phyloP scores from a whole-genome alignment of 2,888 invertebrate species.

The Folsomia candida region DNA sequence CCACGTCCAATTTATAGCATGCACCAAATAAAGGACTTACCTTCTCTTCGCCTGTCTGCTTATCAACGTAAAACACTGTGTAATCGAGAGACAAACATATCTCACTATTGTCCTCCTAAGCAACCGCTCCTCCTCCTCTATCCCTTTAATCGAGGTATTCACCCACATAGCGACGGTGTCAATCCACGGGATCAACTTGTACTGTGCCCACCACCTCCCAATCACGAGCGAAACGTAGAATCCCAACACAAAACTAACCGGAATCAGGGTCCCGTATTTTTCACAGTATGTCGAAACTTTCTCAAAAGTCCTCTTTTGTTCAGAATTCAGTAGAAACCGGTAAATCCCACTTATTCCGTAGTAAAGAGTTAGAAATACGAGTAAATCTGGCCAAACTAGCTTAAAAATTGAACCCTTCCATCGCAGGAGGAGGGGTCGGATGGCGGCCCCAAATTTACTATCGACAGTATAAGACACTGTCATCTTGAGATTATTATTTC shows the following conservation, averaged over 20 bases:
- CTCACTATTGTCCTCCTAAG: slow-evolving; percentile 54
- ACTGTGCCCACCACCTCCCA: slow-evolving; percentile 56
- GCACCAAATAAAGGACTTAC: too few species aligned
- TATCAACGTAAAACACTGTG: slow-evolving; percentile 51
- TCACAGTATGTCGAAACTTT: slow-evolving; percentile 47
- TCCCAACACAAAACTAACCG: slow-evolving; percentile 56
- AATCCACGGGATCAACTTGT: slow-evolving; percentile 55
- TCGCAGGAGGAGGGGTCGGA: too few species aligned
- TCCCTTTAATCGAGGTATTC: slow-evolving; percentile 52
- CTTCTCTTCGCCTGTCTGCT: slow-evolving; percentile 53
- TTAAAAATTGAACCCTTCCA: slow-evolving; percentile 20
- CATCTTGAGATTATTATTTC: too few species aligned
- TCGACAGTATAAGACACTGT: too few species aligned
- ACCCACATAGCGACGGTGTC: slow-evolving; percentile 54
- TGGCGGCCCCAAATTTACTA: too few species aligned
- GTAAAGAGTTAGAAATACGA: slow-evolving; percentile 7
- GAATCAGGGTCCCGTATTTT: slow-evolving; percentile 54
- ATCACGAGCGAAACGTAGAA: slow-evolving; percentile 56
- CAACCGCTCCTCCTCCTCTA: slow-evolving; percentile 52
- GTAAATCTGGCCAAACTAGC: slow-evolving; percentile 11
- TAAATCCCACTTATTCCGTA: slow-evolving; percentile 68
- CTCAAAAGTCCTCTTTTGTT: slow-evolving; percentile 61
- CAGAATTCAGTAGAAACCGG: slow-evolving; percentile 65
- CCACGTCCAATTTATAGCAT: too few species aligned
- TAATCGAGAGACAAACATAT: slow-evolving; percentile 52